Conservation (phyloP, 2,888 invertebrate species). For the Dynastes maya region DNA sequence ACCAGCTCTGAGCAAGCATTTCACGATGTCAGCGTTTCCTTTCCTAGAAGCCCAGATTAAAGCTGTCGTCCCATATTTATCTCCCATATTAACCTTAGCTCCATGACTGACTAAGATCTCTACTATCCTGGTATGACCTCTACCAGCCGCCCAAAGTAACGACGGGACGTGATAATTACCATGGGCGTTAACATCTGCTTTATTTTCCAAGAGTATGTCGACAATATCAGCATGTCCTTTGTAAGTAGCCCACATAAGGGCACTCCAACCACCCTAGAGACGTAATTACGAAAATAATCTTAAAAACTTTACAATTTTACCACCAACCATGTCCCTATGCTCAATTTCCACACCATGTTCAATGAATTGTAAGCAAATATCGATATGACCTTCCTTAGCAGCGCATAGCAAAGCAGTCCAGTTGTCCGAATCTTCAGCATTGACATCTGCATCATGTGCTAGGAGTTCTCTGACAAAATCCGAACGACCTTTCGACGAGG, state of each 20-base stretch:
- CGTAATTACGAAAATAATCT: constrained; percentile 40
- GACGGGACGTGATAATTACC: constrained; percentile 96
- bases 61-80: constrained; percentile 97
- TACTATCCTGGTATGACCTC: constrained; percentile 91
- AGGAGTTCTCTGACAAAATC: constrained; percentile 89
- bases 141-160: constrained; percentile 94
- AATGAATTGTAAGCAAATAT: constrained; percentile 85
- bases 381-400: constrained; percentile 89
- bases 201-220: constrained; percentile 83
- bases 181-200: constrained; percentile 95
- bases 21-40: constrained; percentile 66
- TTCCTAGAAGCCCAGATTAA: constrained; percentile 96
- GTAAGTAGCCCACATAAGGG: constrained; percentile 98
- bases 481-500: constrained; percentile 88
- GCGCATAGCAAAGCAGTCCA: constrained; percentile 95
- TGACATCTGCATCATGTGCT: constrained; percentile 92
- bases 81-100: constrained; percentile 95
- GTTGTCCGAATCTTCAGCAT: constrained; percentile 92
- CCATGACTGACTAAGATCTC: constrained; percentile 86
- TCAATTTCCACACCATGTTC: constrained; percentile 91
- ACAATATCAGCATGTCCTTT: constrained; percentile 86
- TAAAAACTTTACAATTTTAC: constrained; percentile 1
- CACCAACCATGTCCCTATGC: constrained; percentile 73
- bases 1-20: constrained; percentile 44
- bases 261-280: constrained; percentile 93